Conservation (phyloP, 2,113 vertebrate genomes). For the Coreoperca whiteheadi region DNA sequence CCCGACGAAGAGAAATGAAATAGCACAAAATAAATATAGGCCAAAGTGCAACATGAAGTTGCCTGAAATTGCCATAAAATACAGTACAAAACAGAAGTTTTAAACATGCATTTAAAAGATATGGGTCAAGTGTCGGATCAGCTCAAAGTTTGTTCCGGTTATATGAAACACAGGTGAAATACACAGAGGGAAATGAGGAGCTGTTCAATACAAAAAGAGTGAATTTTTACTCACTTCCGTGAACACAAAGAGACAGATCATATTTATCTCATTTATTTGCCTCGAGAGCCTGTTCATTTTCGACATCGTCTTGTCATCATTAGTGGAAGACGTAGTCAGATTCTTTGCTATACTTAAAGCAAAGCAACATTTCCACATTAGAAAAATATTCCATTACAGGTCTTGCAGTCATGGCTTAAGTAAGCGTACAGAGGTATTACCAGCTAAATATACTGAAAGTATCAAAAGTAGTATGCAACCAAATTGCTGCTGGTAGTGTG, state of each 20-base stretch:
- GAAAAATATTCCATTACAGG: neutral
- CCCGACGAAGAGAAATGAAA: constrained; percentile 16
- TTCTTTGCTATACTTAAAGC: neutral
- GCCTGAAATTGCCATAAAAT: neutral
- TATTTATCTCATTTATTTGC: neutral
- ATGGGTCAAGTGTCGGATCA: neutral
- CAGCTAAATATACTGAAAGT: too few species aligned
- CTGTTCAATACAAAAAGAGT: neutral
- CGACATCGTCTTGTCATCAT: neutral
- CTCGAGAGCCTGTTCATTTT: neutral
- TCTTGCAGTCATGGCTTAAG: neutral
- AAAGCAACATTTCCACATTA: neutral
- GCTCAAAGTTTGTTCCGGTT: constrained; percentile 2
- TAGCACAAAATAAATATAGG: constrained; percentile 12
- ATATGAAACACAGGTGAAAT: neutral
- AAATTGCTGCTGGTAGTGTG: too few species aligned
- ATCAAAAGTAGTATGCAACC: too few species aligned
- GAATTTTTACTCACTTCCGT: neutral
- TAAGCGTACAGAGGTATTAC: neutral
- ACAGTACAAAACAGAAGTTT: neutral
- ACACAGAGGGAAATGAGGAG: neutral
- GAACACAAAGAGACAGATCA: neutral
- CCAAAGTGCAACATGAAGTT: constrained; percentile 22
- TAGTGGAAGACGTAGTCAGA: neutral
- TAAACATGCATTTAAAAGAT: constrained; percentile 8